phyloP scores from a whole-genome alignment of 2,888 invertebrate species.

The Prenolepis imparis region DNA sequence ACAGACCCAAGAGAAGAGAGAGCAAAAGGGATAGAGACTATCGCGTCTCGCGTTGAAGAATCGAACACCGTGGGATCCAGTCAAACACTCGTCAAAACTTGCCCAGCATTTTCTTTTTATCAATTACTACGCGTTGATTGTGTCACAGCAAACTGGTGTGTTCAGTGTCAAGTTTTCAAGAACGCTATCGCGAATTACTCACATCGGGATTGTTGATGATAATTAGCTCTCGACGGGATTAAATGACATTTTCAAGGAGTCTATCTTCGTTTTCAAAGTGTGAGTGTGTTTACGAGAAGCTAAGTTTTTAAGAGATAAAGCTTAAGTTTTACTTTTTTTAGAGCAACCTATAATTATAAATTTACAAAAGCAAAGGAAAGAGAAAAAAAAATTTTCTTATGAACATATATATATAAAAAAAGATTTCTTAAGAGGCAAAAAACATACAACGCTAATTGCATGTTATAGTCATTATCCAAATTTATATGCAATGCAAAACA shows the following conservation, averaged over 20 bases:
- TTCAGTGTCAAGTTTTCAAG: conserved; percentile 6
- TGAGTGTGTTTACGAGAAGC: conserved; percentile 20
- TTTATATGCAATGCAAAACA: not conserved
- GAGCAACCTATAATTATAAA: not conserved
- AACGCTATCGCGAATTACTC: not conserved
- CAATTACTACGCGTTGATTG: not conserved
- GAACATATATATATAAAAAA: not conserved
- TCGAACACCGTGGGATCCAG: conserved; percentile 4
- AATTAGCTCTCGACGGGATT: conserved; percentile 21
- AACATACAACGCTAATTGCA: not conserved
- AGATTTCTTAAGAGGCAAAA: not conserved
- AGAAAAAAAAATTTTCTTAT: not conserved
- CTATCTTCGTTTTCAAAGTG: conserved; percentile 23
- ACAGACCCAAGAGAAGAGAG: not conserved
- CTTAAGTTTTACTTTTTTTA: not conserved
- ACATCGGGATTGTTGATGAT: not conserved
- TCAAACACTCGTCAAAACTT: not conserved
- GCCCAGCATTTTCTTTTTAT: not conserved
- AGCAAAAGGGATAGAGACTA: not conserved
- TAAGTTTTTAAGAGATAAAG: not conserved
- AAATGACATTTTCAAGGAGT: conserved; percentile 51
- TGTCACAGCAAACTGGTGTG: conserved; percentile 3
- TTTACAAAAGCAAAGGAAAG: not conserved
- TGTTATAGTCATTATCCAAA: not conserved
- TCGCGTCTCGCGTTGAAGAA: conserved; percentile 22